phyloP scores from a whole-genome alignment of 2,797 vertebrate genomes.

The Scyliorhinus canicula region DNA sequence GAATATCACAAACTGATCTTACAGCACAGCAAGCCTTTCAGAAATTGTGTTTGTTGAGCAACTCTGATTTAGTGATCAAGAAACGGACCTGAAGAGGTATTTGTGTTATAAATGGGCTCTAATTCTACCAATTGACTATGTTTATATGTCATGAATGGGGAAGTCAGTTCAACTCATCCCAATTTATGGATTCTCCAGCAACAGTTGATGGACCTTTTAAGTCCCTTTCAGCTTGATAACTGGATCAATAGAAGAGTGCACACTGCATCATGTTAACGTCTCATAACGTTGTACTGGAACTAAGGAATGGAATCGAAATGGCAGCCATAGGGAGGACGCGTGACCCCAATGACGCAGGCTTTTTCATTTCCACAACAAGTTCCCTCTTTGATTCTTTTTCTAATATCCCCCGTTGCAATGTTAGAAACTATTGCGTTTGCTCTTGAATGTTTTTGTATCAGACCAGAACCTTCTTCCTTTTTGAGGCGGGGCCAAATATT shows the following conservation, averaged over 20 bases:
- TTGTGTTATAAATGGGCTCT: not conserved
- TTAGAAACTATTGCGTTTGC: not conserved
- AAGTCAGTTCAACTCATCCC: not conserved
- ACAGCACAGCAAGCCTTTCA: not conserved
- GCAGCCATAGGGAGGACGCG: not conserved
- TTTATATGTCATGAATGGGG: conserved; percentile 3
- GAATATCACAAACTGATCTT: not conserved
- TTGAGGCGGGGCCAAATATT: not conserved
- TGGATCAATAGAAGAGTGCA: not conserved
- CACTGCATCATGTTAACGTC: not conserved
- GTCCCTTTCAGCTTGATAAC: not conserved
- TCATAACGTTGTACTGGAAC: not conserved
- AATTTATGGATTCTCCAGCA: not conserved
- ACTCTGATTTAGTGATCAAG: not conserved
- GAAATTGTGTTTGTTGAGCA: not conserved
- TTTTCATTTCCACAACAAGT: not conserved
- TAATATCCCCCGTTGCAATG: not conserved
- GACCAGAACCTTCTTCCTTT: not conserved
- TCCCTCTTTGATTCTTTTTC: not conserved
- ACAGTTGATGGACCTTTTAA: not conserved
- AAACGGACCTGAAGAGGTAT: not conserved
- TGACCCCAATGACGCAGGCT: not conserved
- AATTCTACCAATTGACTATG: not conserved
- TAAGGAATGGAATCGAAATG: too few relatives aligned
- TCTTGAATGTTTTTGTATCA: not conserved